Percentiles rank a stretch among this genome's conserved stretches.
Evolutionary conservation across 2,113 vertebrate genomes (phyloP).

Genomic region (Limanda limanda): DNA sequence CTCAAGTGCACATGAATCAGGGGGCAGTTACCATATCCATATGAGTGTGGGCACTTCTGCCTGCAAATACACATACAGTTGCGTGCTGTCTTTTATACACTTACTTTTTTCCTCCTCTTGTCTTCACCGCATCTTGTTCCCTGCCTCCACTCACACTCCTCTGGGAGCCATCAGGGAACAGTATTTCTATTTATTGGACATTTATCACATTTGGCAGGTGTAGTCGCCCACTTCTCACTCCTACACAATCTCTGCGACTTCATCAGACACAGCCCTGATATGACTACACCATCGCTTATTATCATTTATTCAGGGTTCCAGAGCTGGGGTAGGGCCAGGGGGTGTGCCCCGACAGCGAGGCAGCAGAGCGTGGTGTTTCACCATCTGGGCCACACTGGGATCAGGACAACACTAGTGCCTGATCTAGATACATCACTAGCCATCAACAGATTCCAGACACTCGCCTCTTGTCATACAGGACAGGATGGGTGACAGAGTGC

Average conservation of each 20-base stretch:
- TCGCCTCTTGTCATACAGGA: background rate
- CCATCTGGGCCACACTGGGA: conserved; percentile 69
- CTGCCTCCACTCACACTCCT: conserved; percentile 10
- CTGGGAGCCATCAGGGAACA: conserved; percentile 27
- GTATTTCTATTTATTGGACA: conserved; percentile 34
- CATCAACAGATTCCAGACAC: conserved; percentile 60
- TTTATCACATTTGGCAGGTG: conserved; percentile 64
- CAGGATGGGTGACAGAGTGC: background rate
- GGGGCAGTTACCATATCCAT: conserved; percentile 38
- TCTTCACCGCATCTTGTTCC: background rate
- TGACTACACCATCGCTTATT: conserved; percentile 30
- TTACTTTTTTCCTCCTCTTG: background rate
- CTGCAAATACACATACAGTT: conserved; percentile 1
- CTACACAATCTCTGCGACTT: conserved; percentile 28
- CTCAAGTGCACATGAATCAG: conserved; percentile 49
- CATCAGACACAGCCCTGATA: conserved; percentile 16
- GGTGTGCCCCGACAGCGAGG: conserved; percentile 44
- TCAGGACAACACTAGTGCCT: conserved; percentile 63
- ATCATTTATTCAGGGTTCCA: conserved; percentile 66
- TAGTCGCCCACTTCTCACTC: conserved; percentile 53
- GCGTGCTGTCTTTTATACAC: background rate
- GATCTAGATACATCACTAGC: conserved; percentile 72
- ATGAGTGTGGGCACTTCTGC: conserved; percentile 20
- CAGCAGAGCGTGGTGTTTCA: conserved; percentile 57
- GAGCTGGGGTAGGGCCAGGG: conserved; percentile 37